Evolutionary conservation across 2,113 vertebrate genomes (phyloP), one percentile per base, ranked within the genome.

Genomic region (Merops nubicus): DNA sequence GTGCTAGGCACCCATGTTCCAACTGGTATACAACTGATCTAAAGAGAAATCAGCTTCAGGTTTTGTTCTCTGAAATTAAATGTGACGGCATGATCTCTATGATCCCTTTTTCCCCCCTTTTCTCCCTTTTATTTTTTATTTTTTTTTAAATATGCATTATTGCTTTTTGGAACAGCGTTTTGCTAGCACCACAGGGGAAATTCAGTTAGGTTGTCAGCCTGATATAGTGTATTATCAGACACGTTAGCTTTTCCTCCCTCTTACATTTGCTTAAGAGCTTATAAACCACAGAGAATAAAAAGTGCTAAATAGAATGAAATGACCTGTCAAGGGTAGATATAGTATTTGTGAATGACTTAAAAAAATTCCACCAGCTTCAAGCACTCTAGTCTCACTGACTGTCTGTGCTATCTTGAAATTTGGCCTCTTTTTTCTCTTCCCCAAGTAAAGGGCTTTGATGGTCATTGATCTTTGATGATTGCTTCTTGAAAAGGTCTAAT

Each of bases 251-350:
- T 96, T 92, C 59, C 47, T 97, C 56, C 63, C 80, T 94, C 91
- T 96, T 96, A 82, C 81, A 95, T 98, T 98, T 97, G 96, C 86
- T 96, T 97, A 98, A 97, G 93, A 97, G 95, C 91, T 97, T 97
- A 90, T 93, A 96, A 97, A 93, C 72, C 86, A 67, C 60, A 43
- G 93, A 93, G 93, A 98, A 96, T 96, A 92, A 94, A 96, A 97
- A 94, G 91, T 92, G 88, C 78, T 97, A 97, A 97, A 93, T 93
- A 95, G 88, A 96, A 95, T 93, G 85, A 93, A 97, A 97, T 97
- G 95, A 96, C 93, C 94, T 97, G 95, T 96, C 96, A 96, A 96
- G 91, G 89, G 70, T 73, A 97, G 85, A 96, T 74, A 75, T 2
- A 62, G 57, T 94, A 77, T 97, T 96, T 97, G 92, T 77, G 94